Percentiles rank a stretch among this genome's conserved stretches.
These are phyloP conservation scores for Pipra filicauda DNA, from an alignment of 2,113 vertebrate species.

Conservation along the genomic window DNA sequence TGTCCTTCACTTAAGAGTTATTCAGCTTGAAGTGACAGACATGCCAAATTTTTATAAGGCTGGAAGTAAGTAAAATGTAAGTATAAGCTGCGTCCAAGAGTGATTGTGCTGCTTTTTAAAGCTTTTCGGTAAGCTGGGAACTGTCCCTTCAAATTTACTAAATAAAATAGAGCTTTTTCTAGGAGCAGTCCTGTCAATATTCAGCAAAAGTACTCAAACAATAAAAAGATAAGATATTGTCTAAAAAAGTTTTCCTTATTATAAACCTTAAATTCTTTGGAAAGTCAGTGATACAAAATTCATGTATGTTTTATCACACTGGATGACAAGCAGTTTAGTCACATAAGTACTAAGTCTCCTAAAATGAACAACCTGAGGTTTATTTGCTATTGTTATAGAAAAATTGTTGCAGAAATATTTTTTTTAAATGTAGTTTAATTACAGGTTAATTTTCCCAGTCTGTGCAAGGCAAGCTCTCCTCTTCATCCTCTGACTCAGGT, in stretches of 20 bases:
- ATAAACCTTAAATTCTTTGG: neutral
- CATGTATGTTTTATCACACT: neutral
- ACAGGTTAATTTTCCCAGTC: conserved; percentile 94
- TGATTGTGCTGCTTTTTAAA: neutral
- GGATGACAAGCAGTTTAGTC: neutral
- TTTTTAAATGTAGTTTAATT: conserved; percentile 43
- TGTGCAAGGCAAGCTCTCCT: conserved; percentile 88
- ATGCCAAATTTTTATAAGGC: neutral
- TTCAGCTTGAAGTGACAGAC: neutral
- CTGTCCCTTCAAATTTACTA: neutral
- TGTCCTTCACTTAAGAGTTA: neutral
- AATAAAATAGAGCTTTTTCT: neutral
- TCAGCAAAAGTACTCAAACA: neutral
- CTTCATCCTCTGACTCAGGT: conserved; percentile 95
- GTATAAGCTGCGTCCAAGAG: neutral
- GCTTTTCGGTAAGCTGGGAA: neutral
- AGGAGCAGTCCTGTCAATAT: neutral
- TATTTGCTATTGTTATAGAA: neutral
- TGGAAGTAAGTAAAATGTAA: neutral
- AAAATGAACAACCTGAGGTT: neutral
- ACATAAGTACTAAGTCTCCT: neutral
- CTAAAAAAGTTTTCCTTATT: neutral
- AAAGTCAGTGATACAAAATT: neutral
- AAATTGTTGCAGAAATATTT: neutral
- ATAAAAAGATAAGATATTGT: neutral